Conservation (phyloP, 2,888 invertebrate genomes). For the Rhagonycha fulva region DNA sequence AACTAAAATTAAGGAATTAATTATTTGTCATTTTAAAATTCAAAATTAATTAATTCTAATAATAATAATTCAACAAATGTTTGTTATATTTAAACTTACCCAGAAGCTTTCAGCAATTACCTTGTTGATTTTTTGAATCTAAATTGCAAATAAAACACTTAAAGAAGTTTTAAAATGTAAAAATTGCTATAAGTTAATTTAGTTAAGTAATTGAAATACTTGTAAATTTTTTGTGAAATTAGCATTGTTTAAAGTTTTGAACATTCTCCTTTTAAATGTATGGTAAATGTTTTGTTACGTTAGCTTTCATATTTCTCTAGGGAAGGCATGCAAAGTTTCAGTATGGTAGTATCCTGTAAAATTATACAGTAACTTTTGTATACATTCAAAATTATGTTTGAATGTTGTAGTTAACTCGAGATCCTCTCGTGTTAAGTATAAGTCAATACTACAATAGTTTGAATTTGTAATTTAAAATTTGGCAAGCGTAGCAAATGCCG, state of each 20-base stretch:
- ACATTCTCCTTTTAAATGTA: not conserved
- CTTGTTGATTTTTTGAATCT: too few relatives aligned
- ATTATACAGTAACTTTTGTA: not conserved
- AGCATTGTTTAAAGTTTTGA: not conserved
- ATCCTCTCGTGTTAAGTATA: not conserved
- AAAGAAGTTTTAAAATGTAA: too few relatives aligned
- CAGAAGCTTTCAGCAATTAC: too few relatives aligned
- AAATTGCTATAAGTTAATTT: not conserved
- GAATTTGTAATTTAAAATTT: not conserved
- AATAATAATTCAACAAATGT: too few relatives aligned
- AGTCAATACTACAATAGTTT: not conserved
- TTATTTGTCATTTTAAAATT: too few relatives aligned
- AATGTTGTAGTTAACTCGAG: not conserved
- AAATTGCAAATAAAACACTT: too few relatives aligned
- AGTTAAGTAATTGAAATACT: not conserved
- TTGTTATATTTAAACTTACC: too few relatives aligned
- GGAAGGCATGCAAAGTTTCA: not conserved
- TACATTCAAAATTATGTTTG: not conserved
- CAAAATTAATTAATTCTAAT: too few relatives aligned
- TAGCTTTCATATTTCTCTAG: not conserved
- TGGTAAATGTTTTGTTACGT: not conserved
- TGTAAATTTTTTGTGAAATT: not conserved
- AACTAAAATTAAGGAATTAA: too few relatives aligned
- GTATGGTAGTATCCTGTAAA: not conserved
- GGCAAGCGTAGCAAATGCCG: not conserved